These are phyloP conservation scores for Cheracebus regulus DNA, from an alignment of 2,797 vertebrate genomes.

Conservation along the genomic window DNA sequence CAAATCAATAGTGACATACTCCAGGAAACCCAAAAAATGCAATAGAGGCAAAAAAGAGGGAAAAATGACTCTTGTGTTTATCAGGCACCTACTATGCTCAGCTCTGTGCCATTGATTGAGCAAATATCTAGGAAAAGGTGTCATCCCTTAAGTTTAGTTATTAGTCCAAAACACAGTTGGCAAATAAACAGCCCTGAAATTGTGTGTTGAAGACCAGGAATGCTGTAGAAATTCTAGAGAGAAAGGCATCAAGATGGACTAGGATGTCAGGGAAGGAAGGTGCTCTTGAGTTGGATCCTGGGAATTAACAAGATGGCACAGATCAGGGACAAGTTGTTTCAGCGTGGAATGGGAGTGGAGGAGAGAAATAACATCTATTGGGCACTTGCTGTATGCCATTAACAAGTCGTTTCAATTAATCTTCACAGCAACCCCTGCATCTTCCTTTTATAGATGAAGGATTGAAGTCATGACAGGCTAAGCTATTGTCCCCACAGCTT, in stretches of 20 bases:
- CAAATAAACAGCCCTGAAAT: neutral
- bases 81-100: neutral
- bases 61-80: neutral
- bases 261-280: neutral
- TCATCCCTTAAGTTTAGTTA: neutral
- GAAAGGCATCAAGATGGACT: neutral
- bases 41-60: neutral
- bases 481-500: neutral
- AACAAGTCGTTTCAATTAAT: neutral
- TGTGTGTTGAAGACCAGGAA: neutral
- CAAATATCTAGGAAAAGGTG: neutral
- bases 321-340: neutral
- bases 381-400: neutral
- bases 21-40: neutral
- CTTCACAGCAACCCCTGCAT: no score
- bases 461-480: neutral
- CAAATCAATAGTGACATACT: neutral
- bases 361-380: neutral
- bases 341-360: no score
- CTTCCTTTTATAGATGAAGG: neutral
- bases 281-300: neutral
- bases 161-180: neutral
- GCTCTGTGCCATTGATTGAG: neutral
- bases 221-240: neutral
- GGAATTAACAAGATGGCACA: no score